Percentiles rank a stretch among this genome's conserved stretches.
Conservation (phyloP, 2,888 invertebrate species). For the Harmothoe impar region DNA sequence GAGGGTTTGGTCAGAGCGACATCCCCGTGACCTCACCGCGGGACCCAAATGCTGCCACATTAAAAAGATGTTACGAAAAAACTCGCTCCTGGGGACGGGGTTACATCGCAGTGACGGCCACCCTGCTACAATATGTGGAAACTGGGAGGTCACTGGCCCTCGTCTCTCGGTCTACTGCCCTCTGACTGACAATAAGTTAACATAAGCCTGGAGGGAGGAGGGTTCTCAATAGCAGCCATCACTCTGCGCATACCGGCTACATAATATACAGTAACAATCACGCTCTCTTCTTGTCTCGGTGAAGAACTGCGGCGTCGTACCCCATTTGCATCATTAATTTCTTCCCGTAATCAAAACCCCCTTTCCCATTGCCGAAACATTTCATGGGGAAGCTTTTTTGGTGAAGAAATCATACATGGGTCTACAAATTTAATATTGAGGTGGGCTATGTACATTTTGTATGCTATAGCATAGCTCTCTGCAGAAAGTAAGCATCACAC, state of each 20-base stretch:
- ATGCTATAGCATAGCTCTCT: constrained; percentile 24
- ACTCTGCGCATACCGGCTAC: neutral
- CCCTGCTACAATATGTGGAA: constrained; percentile 6
- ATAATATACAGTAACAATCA: neutral
- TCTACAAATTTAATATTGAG: neutral
- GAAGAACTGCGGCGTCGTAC: neutral
- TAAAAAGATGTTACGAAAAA: neutral
- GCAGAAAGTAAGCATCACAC: constrained; percentile 33
- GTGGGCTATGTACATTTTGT: neutral
- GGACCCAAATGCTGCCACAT: constrained; percentile 56
- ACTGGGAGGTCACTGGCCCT: constrained; percentile 52
- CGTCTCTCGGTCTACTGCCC: constrained; percentile 26
- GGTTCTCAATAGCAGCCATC: neutral
- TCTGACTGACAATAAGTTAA: neutral
- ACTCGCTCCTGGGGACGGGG: neutral
- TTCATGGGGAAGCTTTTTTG: neutral
- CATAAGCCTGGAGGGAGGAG: neutral
- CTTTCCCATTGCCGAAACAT: neutral
- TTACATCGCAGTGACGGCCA: neutral
- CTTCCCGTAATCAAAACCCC: neutral
- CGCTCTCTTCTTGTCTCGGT: neutral
- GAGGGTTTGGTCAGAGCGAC: constrained; percentile 36
- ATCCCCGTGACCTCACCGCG: neutral
- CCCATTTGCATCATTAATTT: neutral
- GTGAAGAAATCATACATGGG: neutral